phyloP scores from a whole-genome alignment of 2,113 vertebrate species.

The Pongo abelii region DNA sequence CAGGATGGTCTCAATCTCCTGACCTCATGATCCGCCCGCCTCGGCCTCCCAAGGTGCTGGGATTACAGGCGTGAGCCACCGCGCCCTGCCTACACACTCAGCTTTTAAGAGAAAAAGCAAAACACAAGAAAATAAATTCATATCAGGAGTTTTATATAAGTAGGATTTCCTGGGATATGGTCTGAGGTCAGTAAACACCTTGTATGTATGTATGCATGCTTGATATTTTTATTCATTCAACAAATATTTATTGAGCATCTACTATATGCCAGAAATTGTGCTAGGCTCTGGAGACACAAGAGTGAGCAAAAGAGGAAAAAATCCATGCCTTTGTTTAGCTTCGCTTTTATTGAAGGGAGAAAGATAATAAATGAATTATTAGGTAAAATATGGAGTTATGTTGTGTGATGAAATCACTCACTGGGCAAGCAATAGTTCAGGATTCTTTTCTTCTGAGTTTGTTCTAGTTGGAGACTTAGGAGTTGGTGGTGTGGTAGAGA shows the following conservation, averaged over 20 bases:
- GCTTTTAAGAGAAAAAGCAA: not conserved
- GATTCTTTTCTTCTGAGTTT: not conserved
- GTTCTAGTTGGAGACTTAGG: not conserved
- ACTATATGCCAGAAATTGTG: not conserved
- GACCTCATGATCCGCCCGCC: no score
- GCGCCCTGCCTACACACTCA: not conserved
- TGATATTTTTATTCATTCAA: constrained; percentile 2
- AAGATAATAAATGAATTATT: not conserved
- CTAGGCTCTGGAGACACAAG: not conserved
- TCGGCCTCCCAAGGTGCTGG: no score
- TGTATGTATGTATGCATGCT: not conserved
- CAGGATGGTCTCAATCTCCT: no score
- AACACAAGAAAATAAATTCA: constrained; percentile 7
- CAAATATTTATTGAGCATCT: not conserved
- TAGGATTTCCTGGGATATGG: not conserved
- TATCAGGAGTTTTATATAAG: not conserved
- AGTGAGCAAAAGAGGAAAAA: not conserved
- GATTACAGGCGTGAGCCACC: no score
- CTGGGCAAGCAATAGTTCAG: not conserved
- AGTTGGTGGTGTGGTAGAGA: not conserved
- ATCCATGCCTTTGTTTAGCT: not conserved
- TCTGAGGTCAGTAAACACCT: not conserved
- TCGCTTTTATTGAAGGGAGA: not conserved
- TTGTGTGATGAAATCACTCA: not conserved
- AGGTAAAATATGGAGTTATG: not conserved